phyloP scores from a whole-genome alignment of 1,140 invertebrate species.

The Pogonus chalceus region DNA sequence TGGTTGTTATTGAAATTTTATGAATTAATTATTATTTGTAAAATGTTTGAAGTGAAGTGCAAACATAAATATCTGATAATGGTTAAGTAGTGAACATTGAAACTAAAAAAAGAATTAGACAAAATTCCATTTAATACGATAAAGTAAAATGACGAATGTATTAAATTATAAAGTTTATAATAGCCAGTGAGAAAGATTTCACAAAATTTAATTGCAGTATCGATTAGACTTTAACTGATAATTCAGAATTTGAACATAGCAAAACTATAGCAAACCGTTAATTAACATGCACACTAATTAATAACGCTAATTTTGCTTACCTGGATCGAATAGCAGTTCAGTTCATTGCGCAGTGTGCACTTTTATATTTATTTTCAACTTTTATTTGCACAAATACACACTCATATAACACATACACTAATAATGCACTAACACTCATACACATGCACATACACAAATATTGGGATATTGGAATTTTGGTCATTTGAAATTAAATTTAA shows the following conservation, averaged over 20 bases:
- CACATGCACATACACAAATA: neutral
- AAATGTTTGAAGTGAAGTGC: no score
- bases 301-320: slow-evolving; percentile 4
- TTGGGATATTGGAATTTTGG: neutral
- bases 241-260: neutral
- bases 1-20: no score
- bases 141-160: no score
- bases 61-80: no score
- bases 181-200: neutral
- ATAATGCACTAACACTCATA: neutral
- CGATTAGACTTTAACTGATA: neutral
- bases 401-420: neutral
- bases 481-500: no score
- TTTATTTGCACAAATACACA: neutral
- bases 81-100: no score
- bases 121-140: no score
- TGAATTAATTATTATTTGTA: no score
- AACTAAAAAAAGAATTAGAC: no score
- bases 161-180: no score
- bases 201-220: neutral
- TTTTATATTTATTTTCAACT: neutral
- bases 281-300: slow-evolving; percentile 6
- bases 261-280: slow-evolving; percentile 5
- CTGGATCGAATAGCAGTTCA: neutral
- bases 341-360: neutral